Evolutionary conservation across 2,797 vertebrate genomes (phyloP).

Genomic region (Peromyscus eremicus): DNA sequence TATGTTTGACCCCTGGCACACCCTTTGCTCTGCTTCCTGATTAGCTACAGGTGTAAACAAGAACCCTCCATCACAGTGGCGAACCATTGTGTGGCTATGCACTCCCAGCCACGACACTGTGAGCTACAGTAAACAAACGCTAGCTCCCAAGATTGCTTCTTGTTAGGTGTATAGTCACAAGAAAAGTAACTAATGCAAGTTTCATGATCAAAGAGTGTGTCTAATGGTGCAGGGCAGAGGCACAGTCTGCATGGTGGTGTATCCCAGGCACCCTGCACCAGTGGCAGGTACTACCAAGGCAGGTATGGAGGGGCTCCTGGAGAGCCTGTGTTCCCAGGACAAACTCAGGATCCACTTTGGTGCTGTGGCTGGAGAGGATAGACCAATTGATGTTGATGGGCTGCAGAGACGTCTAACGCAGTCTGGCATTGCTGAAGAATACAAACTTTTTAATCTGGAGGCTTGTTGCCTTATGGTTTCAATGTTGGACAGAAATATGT

Average conservation of each 20-base stretch:
- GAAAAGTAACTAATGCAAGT: not conserved
- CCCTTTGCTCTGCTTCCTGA: not conserved
- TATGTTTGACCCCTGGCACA: not conserved
- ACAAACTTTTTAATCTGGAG: not conserved
- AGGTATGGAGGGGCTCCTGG: conserved; percentile 90
- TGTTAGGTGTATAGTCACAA: not conserved
- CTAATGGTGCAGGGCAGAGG: not conserved
- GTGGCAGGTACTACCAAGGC: conserved; percentile 85
- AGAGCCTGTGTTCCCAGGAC: conserved; percentile 89
- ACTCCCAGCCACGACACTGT: not conserved
- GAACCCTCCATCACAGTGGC: not conserved
- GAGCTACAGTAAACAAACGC: not conserved
- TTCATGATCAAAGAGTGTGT: not conserved
- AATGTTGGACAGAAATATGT: conserved; percentile 85
- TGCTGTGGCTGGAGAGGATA: conserved; percentile 93
- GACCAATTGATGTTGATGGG: not conserved
- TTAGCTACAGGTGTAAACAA: not conserved
- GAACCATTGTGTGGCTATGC: not conserved
- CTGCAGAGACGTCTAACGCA: not conserved
- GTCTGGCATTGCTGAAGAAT: not conserved
- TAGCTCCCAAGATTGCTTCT: not conserved
- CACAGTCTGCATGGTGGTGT: conserved; percentile 81
- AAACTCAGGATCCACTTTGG: conserved; percentile 95
- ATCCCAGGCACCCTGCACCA: conserved; percentile 81
- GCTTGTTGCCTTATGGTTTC: not conserved